Evolutionary conservation across 2,113 vertebrate species (phyloP).

Genomic region (Abramis brama): DNA sequence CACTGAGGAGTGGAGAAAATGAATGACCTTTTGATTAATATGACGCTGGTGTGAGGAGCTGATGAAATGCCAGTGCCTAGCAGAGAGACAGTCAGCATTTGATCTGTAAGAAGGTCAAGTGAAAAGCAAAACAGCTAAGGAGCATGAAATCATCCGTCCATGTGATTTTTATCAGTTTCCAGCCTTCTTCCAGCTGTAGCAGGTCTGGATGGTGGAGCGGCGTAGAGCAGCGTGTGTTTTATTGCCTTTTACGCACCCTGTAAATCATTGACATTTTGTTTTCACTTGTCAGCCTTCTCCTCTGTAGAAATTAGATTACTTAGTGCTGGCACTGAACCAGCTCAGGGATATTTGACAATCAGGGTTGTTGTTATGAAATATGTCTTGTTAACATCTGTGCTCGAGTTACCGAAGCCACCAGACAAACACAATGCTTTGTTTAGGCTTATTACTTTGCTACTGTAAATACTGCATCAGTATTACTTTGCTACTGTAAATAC

Average conservation of each 20-base stretch:
- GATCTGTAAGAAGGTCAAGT: constrained; percentile 77
- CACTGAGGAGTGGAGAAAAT: constrained; percentile 58
- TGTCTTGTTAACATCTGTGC: constrained; percentile 40
- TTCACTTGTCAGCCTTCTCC: constrained; percentile 43
- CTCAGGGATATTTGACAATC: constrained; percentile 44
- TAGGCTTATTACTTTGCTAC: not conserved
- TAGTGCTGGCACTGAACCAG: constrained; percentile 44
- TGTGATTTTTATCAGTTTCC: constrained; percentile 62
- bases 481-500: not conserved
- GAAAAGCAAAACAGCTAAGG: constrained; percentile 65
- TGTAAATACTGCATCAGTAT: not conserved
- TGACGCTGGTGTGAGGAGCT: constrained; percentile 63
- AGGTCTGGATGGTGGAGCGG: not conserved
- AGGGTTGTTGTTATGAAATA: constrained; percentile 40
- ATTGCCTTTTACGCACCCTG: constrained; percentile 59
- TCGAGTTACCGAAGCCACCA: not conserved
- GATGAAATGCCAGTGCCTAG: constrained; percentile 72
- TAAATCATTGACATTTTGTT: constrained; percentile 58
- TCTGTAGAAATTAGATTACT: constrained; percentile 48
- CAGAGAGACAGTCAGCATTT: constrained; percentile 67
- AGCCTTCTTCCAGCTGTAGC: constrained; percentile 59
- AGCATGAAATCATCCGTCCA: constrained; percentile 65
- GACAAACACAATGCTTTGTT: constrained; percentile 6
- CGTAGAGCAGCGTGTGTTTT: constrained; percentile 63
- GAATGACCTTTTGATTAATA: constrained; percentile 73